phyloP scores from a whole-genome alignment of 2,888 invertebrate species.

The Argyra leucocephala region DNA sequence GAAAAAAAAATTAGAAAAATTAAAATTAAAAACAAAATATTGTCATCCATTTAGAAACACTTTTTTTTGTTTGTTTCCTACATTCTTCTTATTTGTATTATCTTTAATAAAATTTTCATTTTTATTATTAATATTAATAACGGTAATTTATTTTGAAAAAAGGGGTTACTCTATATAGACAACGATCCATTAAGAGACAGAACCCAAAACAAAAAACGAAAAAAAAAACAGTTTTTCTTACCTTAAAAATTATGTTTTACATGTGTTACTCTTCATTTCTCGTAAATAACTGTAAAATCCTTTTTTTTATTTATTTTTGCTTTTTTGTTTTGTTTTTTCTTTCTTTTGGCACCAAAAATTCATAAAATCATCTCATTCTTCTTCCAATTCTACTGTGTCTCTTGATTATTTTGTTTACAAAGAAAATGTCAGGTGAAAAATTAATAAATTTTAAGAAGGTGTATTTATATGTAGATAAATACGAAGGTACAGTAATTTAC shows the following conservation, averaged over 20 bases:
- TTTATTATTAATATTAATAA: conserved; percentile 3
- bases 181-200: not conserved
- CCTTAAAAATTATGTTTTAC: not conserved
- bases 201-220: not conserved
- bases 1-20: too few species aligned
- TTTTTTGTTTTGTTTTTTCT: not conserved
- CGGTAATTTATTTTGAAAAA: not conserved
- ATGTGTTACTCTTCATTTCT: not conserved
- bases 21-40: too few species aligned
- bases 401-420: not conserved
- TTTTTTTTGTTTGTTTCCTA: not conserved
- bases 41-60: too few species aligned
- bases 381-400: not conserved
- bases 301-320: not conserved
- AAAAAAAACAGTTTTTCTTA: not conserved
- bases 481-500: too few species aligned
- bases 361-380: not conserved
- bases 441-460: not conserved
- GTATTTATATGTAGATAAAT: too few species aligned
- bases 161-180: not conserved
- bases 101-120: not conserved
- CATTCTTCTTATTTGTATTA: not conserved
- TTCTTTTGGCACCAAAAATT: not conserved
- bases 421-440: not conserved
- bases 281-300: not conserved